Conservation (phyloP, 2,113 vertebrate species). For the Melanerpes formicivorus region DNA sequence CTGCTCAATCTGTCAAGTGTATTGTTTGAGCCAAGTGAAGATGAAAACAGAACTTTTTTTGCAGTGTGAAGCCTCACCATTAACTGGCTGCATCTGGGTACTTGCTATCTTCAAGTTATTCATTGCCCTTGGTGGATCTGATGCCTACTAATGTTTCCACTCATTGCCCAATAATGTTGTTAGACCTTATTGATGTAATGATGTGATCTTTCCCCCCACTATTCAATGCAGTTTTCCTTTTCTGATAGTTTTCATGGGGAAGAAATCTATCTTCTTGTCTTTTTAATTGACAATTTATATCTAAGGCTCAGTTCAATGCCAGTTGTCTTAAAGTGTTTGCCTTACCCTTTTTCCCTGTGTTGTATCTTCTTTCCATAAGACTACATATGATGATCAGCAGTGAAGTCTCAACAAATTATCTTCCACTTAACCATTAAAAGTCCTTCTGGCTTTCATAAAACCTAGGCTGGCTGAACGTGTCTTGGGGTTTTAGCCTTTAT, state of each 20-base stretch:
- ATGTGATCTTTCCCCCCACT: neutral
- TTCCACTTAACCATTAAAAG: neutral
- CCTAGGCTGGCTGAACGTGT: neutral
- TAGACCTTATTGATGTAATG: neutral
- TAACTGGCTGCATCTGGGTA: neutral
- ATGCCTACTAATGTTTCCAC: neutral
- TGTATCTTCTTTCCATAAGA: neutral
- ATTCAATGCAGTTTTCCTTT: neutral
- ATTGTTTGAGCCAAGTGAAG: neutral
- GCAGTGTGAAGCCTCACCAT: neutral
- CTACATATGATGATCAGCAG: neutral
- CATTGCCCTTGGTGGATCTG: neutral
- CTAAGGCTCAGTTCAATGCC: neutral
- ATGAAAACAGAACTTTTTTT: neutral
- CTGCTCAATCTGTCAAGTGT: neutral
- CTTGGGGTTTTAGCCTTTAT: neutral
- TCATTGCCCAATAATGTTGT: slow-evolving; percentile 12
- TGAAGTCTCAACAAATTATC: neutral
- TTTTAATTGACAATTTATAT: neutral
- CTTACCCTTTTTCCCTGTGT: neutral
- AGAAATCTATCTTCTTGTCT: neutral
- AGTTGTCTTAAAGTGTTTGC: neutral
- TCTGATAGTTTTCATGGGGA: neutral
- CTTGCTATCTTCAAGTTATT: neutral
- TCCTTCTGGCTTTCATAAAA: neutral